phyloP scores from a whole-genome alignment of 1,140 invertebrate species.

The Anastrepha ludens region DNA sequence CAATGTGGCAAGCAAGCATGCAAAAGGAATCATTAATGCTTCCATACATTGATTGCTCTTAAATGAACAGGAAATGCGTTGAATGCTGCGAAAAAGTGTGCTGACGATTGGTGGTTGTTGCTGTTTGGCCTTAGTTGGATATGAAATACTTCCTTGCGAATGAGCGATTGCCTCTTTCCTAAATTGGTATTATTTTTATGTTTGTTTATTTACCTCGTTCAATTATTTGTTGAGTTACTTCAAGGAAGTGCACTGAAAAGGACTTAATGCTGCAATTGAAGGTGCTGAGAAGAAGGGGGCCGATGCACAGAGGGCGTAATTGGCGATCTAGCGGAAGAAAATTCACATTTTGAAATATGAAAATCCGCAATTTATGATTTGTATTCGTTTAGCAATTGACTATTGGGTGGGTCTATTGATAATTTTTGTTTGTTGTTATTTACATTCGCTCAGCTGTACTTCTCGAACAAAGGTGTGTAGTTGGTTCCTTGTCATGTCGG shows the following conservation, averaged over 20 bases:
- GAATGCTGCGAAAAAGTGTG: background rate
- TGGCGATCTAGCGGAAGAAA: too few species aligned
- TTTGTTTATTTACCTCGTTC: slow-evolving; percentile 6
- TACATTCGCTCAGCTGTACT: too few species aligned
- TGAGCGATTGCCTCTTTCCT: background rate
- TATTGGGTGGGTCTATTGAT: too few species aligned
- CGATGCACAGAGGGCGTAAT: too few species aligned
- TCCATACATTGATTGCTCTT: slow-evolving; percentile 46
- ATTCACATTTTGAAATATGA: too few species aligned
- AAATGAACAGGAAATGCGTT: slow-evolving; percentile 42
- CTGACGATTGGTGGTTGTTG: background rate
- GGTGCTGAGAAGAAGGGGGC: too few species aligned
- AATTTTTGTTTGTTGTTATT: too few species aligned
- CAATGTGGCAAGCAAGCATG: slow-evolving; percentile 24
- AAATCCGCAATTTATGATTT: too few species aligned
- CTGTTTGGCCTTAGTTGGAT: background rate
- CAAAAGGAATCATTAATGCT: slow-evolving; percentile 42
- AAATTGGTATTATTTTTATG: background rate
- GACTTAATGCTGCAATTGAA: background rate
- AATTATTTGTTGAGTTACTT: slow-evolving; percentile 9
- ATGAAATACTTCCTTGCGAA: background rate
- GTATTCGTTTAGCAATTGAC: too few species aligned
- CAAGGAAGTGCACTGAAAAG: slow-evolving; percentile 15
- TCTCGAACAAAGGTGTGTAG: too few species aligned
- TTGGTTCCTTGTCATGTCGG: too few species aligned